Conservation (phyloP, 2,888 invertebrate species). For the Drosophila dives region DNA sequence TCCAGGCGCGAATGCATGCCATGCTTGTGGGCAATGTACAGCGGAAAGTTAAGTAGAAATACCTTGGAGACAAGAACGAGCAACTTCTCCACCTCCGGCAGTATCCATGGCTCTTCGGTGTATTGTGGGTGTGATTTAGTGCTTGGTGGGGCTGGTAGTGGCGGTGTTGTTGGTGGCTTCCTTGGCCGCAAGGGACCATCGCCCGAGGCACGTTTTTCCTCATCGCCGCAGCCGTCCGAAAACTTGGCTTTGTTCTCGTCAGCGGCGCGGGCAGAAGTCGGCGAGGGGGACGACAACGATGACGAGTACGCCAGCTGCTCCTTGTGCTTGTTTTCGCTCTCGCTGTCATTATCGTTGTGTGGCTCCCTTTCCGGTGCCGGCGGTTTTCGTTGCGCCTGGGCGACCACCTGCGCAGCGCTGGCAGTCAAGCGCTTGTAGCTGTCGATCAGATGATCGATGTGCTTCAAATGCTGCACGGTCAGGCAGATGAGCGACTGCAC, state of each 20-base stretch:
- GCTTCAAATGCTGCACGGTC: slow-evolving; percentile 92
- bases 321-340: slow-evolving; percentile 51
- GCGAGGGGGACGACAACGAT: slow-evolving; percentile 22
- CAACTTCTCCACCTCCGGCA: slow-evolving; percentile 94
- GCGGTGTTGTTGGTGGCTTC: slow-evolving; percentile 44
- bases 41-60: slow-evolving; percentile 95
- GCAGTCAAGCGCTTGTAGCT: slow-evolving; percentile 84
- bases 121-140: slow-evolving; percentile 73
- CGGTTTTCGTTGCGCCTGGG: slow-evolving; percentile 60
- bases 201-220: slow-evolving; percentile 58
- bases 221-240: slow-evolving; percentile 34
- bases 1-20: slow-evolving; percentile 92
- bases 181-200: slow-evolving; percentile 63
- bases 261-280: slow-evolving; percentile 11
- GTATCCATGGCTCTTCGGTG: slow-evolving; percentile 87
- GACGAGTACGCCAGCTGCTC: slow-evolving; percentile 41
- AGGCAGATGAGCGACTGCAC: slow-evolving; percentile 94
- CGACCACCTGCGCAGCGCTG: slow-evolving; percentile 63
- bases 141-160: slow-evolving; percentile 21
- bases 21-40: slow-evolving; percentile 94
- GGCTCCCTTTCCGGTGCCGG: slow-evolving; percentile 28
- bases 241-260: slow-evolving; percentile 42
- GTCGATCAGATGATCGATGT: slow-evolving; percentile 87
- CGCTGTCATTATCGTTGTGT: slow-evolving; percentile 36
- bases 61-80: slow-evolving; percentile 94